Percentiles rank a stretch among this genome's conserved stretches.
These are phyloP conservation scores for Ageneiosus marmoratus DNA, from an alignment of 2,113 vertebrate species.

Conservation along the genomic window DNA sequence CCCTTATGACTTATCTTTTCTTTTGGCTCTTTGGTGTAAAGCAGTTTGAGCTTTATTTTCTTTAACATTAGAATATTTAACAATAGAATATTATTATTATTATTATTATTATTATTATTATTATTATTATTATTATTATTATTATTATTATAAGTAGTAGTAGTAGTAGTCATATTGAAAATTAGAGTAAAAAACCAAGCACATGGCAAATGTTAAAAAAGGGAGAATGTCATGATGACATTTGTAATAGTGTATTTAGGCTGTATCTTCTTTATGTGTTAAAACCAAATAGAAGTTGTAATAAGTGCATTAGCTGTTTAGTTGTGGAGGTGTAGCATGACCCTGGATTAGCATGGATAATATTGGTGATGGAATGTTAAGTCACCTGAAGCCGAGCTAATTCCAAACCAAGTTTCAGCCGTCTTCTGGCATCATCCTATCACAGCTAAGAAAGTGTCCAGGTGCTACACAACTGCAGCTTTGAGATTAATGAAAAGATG, in stretches of 20 bases:
- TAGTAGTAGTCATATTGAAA: background rate
- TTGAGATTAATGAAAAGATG: background rate
- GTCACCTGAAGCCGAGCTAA: slow-evolving; percentile 24
- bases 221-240: background rate
- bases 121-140: slow-evolving; percentile 1
- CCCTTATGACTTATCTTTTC: background rate
- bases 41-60: background rate
- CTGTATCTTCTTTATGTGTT: background rate
- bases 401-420: background rate
- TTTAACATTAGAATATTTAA: background rate
- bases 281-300: background rate
- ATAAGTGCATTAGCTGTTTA: background rate
- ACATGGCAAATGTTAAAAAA: background rate
- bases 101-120: background rate
- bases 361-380: slow-evolving; percentile 3
- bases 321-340: slow-evolving; percentile 7
- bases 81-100: background rate
- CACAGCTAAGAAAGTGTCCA: slow-evolving; percentile 4
- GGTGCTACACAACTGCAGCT: slow-evolving; percentile 12
- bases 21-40: background rate
- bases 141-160: background rate
- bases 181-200: background rate
- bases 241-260: background rate
- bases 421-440: background rate
- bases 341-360: background rate